Evolutionary conservation across 2,113 vertebrate species (phyloP), one percentile per base, ranked within the genome.

Genomic region (Saccopteryx bilineata): DNA sequence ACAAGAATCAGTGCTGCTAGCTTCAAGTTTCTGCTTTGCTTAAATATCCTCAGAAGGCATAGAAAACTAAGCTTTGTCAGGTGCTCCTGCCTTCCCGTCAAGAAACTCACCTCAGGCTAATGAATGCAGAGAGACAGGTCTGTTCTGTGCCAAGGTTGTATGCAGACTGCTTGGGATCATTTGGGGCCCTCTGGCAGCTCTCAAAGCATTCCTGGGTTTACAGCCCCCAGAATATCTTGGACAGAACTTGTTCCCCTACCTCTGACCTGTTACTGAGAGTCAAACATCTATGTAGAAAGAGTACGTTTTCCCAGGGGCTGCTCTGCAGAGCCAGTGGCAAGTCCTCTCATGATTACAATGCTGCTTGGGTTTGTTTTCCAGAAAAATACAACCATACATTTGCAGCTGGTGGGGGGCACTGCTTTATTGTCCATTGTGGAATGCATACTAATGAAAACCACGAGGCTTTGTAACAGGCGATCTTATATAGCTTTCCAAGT

Each of bases 241-340:
- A 91, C 96, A 96, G 95, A 31, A 97, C 96, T 96, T 96, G 80
- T 98, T 98, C 98, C 96, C 89, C 80, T 0, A 84, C 76, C 94
- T 96, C 72, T 97, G 97, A 98, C 96, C 97, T 98, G 96, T 97
- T 98, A 94, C 92, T 79, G 91, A 96, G 93, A 98, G 96, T 97
- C 93, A 98, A 96, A 85, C 90, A 91, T 86, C 95, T 95, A 1
- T 66, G 83, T 97, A 96, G 98, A 98, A 98, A 7, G 17, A 88
- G 46, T 31, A 26, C 95, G 83, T 92, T 93, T 90, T 98, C 13
- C 1, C 46, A 93, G 75, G 81, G 94, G 68, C 81, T 92, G 60
- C 95, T 98, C 96, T 95, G 93, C 96, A 98, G 94, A 98, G 96
- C 85, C 92, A 97, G 94, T 96, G 97, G 93, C 96, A 93, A 93